Evolutionary conservation across 2,797 vertebrate genomes (phyloP).

Genomic region (Phataginus tricuspis): DNA sequence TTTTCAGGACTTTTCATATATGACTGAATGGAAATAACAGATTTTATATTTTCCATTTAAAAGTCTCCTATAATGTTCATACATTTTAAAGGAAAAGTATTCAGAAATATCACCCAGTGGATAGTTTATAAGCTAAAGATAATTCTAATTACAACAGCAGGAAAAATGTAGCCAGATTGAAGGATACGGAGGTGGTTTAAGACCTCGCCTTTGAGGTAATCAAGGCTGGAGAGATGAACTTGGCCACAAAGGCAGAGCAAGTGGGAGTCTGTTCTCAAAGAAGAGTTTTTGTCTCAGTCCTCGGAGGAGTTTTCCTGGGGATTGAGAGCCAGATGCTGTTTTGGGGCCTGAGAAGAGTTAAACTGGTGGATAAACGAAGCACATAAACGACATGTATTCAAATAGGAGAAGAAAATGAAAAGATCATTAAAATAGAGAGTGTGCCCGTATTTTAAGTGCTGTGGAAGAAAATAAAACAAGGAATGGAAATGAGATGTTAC

Average conservation of each 20-base stretch:
- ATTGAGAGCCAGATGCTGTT: background rate
- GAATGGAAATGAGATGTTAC: background rate
- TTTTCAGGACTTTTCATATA: background rate
- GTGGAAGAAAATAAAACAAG: no score
- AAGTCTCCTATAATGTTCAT: background rate
- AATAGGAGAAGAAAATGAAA: background rate
- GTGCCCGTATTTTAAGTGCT: background rate
- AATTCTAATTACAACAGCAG: background rate
- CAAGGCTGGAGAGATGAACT: background rate
- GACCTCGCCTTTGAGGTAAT: fast-evolving
- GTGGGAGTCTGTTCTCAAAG: fast-evolving
- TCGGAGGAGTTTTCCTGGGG: background rate
- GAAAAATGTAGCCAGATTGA: background rate
- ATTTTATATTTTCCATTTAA: background rate
- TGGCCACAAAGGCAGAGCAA: fast-evolving
- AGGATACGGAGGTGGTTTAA: background rate
- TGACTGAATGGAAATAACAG: background rate
- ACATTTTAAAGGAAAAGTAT: background rate
- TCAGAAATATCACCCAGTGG: background rate
- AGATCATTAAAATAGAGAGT: background rate
- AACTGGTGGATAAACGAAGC: background rate
- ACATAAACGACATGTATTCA: background rate
- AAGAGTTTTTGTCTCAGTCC: background rate
- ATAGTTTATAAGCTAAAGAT: background rate
- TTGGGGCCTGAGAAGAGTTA: background rate